Conservation (phyloP, 2,797 vertebrate genomes). For the Rhinatrema bivittatum region DNA sequence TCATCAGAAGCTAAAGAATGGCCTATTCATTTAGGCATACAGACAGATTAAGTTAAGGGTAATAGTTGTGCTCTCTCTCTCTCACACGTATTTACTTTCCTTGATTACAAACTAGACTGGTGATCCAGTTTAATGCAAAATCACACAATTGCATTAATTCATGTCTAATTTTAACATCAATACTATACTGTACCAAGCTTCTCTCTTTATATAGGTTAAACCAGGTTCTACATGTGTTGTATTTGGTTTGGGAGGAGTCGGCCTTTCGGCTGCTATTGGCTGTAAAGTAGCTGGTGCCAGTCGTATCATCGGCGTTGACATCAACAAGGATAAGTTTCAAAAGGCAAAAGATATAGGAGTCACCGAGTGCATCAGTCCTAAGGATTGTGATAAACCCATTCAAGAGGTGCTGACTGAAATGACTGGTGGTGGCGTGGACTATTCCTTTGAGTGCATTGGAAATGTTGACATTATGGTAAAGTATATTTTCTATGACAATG, state of each 20-base stretch:
- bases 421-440: conserved; percentile 71
- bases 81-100: no score
- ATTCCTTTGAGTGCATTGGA: conserved; percentile 81
- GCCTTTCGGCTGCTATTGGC: conserved; percentile 75
- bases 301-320: conserved; percentile 76
- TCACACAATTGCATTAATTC: neutral
- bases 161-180: neutral
- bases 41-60: no score
- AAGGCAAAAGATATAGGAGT: conserved; percentile 75
- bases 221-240: conserved; percentile 73
- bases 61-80: no score
- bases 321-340: conserved; percentile 73
- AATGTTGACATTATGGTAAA: conserved; percentile 79
- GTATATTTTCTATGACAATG: no score
- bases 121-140: neutral
- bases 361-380: conserved; percentile 78
- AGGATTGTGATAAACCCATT: conserved; percentile 69
- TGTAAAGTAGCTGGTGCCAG: conserved; percentile 75
- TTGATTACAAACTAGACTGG: neutral
- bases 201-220: conserved; percentile 57
- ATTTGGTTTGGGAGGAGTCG: conserved; percentile 83
- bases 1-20: neutral
- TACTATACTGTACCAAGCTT: neutral
- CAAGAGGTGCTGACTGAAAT: conserved; percentile 75
- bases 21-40: no score